A percentile compares a stretch with the other conserved stretches of the same genome.
Conservation (phyloP, 2,797 vertebrate genomes). For the Paratrypauchen microcephalus region DNA sequence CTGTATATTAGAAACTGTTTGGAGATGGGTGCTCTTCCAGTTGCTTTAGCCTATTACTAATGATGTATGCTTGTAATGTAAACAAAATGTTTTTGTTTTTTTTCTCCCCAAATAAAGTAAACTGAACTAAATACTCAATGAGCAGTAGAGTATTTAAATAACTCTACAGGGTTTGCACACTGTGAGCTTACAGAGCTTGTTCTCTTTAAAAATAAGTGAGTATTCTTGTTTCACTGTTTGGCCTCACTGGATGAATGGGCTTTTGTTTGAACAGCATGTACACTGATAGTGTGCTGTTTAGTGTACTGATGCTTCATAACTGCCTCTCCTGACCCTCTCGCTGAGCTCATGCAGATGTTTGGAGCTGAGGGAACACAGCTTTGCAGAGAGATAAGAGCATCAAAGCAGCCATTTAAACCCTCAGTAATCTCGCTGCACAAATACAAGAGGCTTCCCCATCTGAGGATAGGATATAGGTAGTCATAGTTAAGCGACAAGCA, state of each 20-base stretch:
- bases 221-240: neutral
- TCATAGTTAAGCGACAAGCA: too few relatives aligned
- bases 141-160: too few relatives aligned
- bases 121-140: too few relatives aligned
- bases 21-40: too few relatives aligned
- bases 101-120: too few relatives aligned
- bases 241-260: neutral
- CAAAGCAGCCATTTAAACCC: conserved; percentile 3
- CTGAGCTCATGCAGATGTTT: conserved; percentile 35
- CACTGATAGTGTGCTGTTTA: conserved; percentile 18
- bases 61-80: too few relatives aligned
- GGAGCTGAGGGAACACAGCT: conserved; percentile 12
- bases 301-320: conserved; percentile 31
- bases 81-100: too few relatives aligned
- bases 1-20: too few relatives aligned
- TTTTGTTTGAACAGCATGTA: conserved; percentile 15
- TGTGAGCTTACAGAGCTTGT: too few relatives aligned
- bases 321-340: conserved; percentile 17
- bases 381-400: conserved; percentile 1
- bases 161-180: too few relatives aligned
- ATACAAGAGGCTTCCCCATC: neutral
- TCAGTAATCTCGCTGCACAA: neutral
- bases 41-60: too few relatives aligned
- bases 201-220: too few relatives aligned
- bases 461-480: neutral